These are phyloP conservation scores for Drosophila orena DNA, from an alignment of 1,140 invertebrate genomes.

Conservation along the genomic window DNA sequence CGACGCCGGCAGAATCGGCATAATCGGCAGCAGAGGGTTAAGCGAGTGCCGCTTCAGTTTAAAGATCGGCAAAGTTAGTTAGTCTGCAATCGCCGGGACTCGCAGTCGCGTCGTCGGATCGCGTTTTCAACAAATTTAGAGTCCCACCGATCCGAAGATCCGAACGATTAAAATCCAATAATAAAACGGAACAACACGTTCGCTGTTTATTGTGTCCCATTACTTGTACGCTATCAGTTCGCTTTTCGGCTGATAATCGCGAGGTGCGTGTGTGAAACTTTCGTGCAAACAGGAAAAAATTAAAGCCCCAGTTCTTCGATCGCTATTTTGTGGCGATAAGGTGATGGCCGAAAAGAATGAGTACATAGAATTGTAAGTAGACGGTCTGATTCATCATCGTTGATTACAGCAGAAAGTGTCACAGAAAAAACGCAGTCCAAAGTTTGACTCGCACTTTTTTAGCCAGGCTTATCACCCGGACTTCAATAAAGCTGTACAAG, in stretches of 20 bases:
- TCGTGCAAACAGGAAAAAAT: slow-evolving; percentile 17
- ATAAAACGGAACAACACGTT: slow-evolving; percentile 25
- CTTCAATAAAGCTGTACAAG: slow-evolving; percentile 6
- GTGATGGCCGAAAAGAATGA: slow-evolving; percentile 63
- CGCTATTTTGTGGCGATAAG: slow-evolving; percentile 36
- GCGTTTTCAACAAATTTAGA: background rate
- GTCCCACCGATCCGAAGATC: slow-evolving; percentile 2
- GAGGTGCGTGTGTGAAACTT: slow-evolving; percentile 28
- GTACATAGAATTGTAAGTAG: slow-evolving; percentile 65
- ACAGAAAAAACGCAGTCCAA: slow-evolving; percentile 19
- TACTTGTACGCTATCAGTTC: slow-evolving; percentile 31
- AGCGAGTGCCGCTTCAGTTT: slow-evolving; percentile 65
- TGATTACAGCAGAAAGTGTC: slow-evolving; percentile 5
- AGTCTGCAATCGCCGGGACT: slow-evolving; percentile 77
- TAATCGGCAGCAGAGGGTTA: slow-evolving; percentile 57
- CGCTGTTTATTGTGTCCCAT: slow-evolving; percentile 25
- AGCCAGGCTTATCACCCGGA: slow-evolving; percentile 13
- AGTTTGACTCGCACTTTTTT: slow-evolving; percentile 5
- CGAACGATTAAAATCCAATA: slow-evolving; percentile 27
- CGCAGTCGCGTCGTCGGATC: slow-evolving; percentile 56
- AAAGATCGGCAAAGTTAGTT: slow-evolving; percentile 76
- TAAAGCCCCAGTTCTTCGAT: slow-evolving; percentile 32
- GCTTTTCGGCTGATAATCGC: slow-evolving; percentile 35
- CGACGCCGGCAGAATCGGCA: slow-evolving; percentile 31
- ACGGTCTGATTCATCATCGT: slow-evolving; percentile 14